Evolutionary conservation across 1,140 invertebrate genomes (phyloP).

Genomic region (Brachionus plicatilis): DNA sequence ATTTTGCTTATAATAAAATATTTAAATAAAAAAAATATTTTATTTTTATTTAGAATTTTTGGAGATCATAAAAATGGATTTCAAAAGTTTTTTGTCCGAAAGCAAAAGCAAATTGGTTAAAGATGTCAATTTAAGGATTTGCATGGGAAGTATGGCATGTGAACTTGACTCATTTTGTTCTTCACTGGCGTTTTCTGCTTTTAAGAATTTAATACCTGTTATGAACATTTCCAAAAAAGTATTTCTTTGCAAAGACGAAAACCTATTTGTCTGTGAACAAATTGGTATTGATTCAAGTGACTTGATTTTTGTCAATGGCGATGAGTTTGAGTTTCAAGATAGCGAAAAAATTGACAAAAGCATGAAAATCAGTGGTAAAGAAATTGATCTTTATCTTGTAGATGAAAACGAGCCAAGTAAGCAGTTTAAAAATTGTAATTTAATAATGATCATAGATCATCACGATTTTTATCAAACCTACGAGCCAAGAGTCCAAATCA

Average conservation of each 20-base stretch:
- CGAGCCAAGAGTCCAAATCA: not conserved
- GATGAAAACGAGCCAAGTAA: not conserved
- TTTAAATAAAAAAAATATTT: not conserved
- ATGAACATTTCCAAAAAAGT: conserved; percentile 2
- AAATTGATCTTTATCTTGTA: not conserved
- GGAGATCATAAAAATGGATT: not conserved
- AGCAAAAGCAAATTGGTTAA: not conserved
- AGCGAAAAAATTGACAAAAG: not conserved
- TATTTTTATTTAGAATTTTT: not conserved
- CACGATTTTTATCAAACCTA: not conserved
- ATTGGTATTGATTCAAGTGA: not conserved
- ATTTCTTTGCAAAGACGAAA: not conserved
- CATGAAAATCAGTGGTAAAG: not conserved
- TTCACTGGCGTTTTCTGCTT: not conserved
- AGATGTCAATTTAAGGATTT: not conserved
- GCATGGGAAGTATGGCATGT: not conserved
- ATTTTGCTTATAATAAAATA: not conserved
- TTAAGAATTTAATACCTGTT: not conserved
- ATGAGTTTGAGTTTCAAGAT: not conserved
- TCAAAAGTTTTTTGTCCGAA: not conserved
- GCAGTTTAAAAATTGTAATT: not conserved
- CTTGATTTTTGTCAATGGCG: not conserved
- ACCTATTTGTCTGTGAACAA: not conserved
- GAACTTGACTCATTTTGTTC: not conserved
- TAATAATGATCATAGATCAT: not conserved